Evolutionary conservation across 2,113 vertebrate genomes (phyloP).

Genomic region (Diphyllodes magnificus): DNA sequence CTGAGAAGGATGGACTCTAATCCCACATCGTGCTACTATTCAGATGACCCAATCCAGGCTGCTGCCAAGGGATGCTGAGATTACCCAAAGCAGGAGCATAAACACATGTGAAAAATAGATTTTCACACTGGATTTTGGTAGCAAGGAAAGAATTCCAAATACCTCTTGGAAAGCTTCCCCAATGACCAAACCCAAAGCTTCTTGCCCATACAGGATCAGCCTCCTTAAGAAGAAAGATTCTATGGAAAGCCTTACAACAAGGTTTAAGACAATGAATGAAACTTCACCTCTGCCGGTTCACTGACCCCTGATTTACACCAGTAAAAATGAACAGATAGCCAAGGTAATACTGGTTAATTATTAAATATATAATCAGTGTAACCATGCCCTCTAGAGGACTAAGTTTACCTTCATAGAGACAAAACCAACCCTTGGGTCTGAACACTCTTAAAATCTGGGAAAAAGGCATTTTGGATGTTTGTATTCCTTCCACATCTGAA

Average conservation of each 20-base stretch:
- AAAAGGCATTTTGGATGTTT: neutral
- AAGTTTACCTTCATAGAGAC: constrained; percentile 26
- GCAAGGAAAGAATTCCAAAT: neutral
- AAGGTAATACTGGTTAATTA: constrained; percentile 38
- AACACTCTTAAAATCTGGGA: neutral
- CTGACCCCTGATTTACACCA: neutral
- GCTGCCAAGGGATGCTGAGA: neutral
- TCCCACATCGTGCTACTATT: neutral
- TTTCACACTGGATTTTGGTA: neutral
- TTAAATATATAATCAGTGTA: constrained; percentile 62
- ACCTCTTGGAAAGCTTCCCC: neutral
- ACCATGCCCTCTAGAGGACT: constrained; percentile 65
- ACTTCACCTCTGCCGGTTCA: neutral
- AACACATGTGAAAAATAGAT: neutral
- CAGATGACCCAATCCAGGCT: neutral
- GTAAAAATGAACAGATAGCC: neutral
- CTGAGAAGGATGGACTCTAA: neutral
- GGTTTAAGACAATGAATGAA: neutral
- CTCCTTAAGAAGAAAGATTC: neutral
- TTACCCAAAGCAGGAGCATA: neutral
- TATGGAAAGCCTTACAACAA: neutral
- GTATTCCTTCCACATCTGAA: neutral
- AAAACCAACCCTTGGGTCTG: neutral
- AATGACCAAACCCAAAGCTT: neutral
- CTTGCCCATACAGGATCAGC: neutral